Evolutionary conservation across 2,888 invertebrate species (phyloP).

Genomic region (Polylopha cassiicola): DNA sequence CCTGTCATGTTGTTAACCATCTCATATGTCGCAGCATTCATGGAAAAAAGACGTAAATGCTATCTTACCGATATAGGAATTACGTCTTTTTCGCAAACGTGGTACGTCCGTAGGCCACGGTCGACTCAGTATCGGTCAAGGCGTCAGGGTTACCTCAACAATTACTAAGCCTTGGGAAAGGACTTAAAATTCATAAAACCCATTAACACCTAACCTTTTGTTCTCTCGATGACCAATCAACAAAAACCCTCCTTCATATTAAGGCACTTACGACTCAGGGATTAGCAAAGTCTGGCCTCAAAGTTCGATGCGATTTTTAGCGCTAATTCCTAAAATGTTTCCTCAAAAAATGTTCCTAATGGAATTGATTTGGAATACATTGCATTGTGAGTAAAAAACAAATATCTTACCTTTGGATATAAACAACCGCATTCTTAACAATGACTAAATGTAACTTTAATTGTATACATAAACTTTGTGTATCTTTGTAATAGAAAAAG

Average conservation of each 20-base stretch:
- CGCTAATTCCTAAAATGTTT: constrained; percentile 12
- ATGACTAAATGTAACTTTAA: not conserved
- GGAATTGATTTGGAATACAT: constrained; percentile 3
- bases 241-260: not conserved
- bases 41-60: no score
- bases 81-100: no score
- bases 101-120: not conserved
- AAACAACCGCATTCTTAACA: constrained; percentile 3
- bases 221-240: constrained; percentile 3
- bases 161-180: constrained; percentile 14
- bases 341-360: constrained; percentile 11
- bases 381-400: constrained; percentile 18
- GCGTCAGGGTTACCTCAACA: constrained; percentile 7
- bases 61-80: no score
- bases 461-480: no score
- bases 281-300: not conserved
- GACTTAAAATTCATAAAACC: constrained; percentile 16
- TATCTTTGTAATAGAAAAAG: no score
- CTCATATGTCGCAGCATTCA: no score
- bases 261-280: not conserved
- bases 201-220: constrained; percentile 18
- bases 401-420: constrained; percentile 1
- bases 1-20: no score
- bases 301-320: constrained; percentile 15
- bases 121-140: constrained; percentile 7